These are phyloP conservation scores for Marmota flaviventris DNA, from an alignment of 2,113 vertebrate genomes.

Conservation along the genomic window DNA sequence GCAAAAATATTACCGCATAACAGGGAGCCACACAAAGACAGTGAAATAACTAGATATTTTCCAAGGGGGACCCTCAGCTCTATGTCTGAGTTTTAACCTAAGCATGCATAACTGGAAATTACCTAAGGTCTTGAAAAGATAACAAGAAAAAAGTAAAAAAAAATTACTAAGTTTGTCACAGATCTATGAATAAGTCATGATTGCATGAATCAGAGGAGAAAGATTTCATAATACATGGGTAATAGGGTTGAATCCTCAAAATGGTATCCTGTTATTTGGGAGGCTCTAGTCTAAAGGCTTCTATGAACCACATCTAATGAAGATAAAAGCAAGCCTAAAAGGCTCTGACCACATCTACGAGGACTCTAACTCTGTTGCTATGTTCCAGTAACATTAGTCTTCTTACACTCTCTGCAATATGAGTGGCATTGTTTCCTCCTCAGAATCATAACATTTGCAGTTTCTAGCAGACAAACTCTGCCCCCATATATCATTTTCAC, in stretches of 20 bases:
- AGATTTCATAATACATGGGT: background rate
- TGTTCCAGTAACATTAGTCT: background rate
- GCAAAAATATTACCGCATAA: background rate
- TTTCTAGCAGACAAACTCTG: background rate
- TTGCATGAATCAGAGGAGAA: slow-evolving; percentile 14
- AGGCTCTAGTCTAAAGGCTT: background rate
- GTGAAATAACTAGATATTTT: background rate
- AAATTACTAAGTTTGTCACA: background rate
- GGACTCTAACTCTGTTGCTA: background rate
- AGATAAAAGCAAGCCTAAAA: background rate
- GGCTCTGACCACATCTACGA: background rate
- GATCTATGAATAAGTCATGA: background rate
- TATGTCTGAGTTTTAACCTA: background rate
- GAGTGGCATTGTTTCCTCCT: background rate
- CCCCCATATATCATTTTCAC: background rate
- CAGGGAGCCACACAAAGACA: background rate
- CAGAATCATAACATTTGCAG: background rate
- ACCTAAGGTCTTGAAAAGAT: background rate
- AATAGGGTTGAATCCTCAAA: background rate
- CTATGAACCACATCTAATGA: background rate
- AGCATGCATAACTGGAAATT: background rate
- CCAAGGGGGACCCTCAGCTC: background rate
- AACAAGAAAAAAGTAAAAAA: background rate
- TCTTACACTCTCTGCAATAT: background rate
- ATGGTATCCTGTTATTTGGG: background rate